Percentiles rank a stretch among this genome's conserved stretches.
phyloP scores from a whole-genome alignment of 1,140 invertebrate genomes.

The Brachionus calyciflorus region DNA sequence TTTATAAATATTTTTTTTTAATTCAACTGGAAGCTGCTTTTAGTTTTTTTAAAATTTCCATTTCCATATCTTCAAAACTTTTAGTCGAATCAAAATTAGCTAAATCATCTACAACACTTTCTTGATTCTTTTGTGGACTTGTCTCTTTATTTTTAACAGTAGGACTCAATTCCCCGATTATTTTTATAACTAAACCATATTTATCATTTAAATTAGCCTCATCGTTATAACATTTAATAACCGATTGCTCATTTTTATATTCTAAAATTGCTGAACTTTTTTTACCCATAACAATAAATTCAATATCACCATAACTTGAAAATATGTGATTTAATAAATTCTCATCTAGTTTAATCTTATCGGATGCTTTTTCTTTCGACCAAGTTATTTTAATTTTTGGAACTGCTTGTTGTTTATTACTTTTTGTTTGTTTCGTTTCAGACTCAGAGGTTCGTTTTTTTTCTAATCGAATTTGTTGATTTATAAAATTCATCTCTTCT shows the following conservation, averaged over 20 bases:
- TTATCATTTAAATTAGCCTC: not conserved
- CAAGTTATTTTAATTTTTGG: constrained; percentile 23
- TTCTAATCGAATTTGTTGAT: constrained; percentile 9
- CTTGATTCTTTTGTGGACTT: not conserved
- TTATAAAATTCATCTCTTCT: constrained; percentile 39
- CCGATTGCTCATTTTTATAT: not conserved
- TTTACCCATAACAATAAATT: constrained; percentile 30
- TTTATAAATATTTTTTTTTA: too few species aligned
- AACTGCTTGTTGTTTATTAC: not conserved
- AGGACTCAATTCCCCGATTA: not conserved
- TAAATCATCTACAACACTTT: not conserved
- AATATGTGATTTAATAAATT: constrained; percentile 18
- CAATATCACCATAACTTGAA: constrained; percentile 37
- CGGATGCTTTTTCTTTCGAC: not conserved
- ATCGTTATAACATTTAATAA: constrained; percentile 15
- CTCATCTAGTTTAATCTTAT: not conserved
- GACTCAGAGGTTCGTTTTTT: not conserved
- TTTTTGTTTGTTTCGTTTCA: not conserved
- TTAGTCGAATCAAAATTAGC: not conserved
- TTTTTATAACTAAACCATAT: constrained; percentile 5
- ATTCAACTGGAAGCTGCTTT: constrained; percentile 18
- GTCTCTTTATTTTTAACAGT: not conserved
- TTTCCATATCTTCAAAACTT: constrained; percentile 39
- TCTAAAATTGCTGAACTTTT: constrained; percentile 40
- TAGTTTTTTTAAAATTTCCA: constrained; percentile 33